Evolutionary conservation across 2,797 vertebrate species (phyloP).

Genomic region (Spinibarbus caldwelli): DNA sequence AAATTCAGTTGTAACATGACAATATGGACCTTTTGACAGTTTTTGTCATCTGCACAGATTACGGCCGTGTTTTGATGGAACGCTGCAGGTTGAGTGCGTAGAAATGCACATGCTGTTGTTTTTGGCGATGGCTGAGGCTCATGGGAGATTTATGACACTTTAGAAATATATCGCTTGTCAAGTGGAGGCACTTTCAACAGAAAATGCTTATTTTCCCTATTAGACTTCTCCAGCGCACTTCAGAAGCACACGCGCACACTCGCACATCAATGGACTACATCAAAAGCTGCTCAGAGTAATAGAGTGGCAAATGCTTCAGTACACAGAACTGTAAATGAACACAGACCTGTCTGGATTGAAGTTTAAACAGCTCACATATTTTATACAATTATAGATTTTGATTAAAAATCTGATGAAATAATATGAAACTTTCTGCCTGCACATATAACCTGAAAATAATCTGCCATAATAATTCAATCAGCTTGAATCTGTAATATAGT

Average conservation of each 20-base stretch:
- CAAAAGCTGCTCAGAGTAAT: constrained; percentile 44
- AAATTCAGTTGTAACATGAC: not conserved
- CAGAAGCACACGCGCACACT: constrained; percentile 25
- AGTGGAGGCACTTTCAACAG: constrained; percentile 61
- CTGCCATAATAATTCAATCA: not conserved
- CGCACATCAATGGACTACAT: constrained; percentile 40
- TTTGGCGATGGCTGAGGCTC: constrained; percentile 44
- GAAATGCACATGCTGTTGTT: constrained; percentile 32
- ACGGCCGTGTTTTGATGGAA: not conserved
- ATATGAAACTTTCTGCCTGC: constrained; percentile 1
- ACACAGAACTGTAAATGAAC: constrained; percentile 36
- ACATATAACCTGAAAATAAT: not conserved
- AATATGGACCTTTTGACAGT: not conserved
- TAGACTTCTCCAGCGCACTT: constrained; percentile 41
- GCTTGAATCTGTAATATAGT: not conserved
- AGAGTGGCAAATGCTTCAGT: constrained; percentile 39
- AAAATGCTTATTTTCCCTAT: constrained; percentile 62
- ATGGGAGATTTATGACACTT: constrained; percentile 59
- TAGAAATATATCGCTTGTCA: constrained; percentile 62
- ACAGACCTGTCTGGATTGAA: constrained; percentile 29
- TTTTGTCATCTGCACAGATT: constrained; percentile 21
- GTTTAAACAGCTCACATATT: constrained; percentile 20
- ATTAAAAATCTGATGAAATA: constrained; percentile 30
- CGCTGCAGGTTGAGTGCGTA: not conserved
- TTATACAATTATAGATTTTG: constrained; percentile 8